Percentiles rank a stretch among this genome's conserved stretches.
These are phyloP conservation scores for Daboia siamensis DNA, from an alignment of 2,113 vertebrate species.

Conservation along the genomic window DNA sequence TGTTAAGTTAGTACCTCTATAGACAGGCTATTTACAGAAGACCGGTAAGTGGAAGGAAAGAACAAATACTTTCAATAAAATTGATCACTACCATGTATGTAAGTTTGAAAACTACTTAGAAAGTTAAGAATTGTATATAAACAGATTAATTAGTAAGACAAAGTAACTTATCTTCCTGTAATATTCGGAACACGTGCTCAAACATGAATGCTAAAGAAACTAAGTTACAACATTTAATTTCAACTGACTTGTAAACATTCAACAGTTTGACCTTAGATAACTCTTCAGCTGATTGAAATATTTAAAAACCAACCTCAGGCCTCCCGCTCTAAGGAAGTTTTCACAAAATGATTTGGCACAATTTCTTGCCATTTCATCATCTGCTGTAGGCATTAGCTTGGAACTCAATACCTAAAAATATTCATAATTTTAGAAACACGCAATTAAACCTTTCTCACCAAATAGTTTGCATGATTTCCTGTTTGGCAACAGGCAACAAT, in stretches of 20 bases:
- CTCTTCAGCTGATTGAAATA: not conserved
- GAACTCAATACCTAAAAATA: conserved; percentile 91
- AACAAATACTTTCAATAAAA: not conserved
- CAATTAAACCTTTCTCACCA: not conserved
- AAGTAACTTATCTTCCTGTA: not conserved
- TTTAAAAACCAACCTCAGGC: conserved; percentile 82
- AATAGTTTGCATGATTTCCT: not conserved
- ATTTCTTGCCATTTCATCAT: conserved; percentile 98
- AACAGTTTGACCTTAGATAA: not conserved
- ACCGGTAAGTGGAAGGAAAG: not conserved
- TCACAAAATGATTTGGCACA: conserved; percentile 99
- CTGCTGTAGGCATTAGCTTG: conserved; percentile 97
- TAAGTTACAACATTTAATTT: not conserved
- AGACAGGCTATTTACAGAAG: not conserved
- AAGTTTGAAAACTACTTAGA: not conserved
- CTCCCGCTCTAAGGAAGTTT: conserved; percentile 96
- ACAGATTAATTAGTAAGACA: not conserved
- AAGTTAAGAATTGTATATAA: not conserved
- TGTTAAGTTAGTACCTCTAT: not conserved
- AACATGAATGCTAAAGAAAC: not conserved
- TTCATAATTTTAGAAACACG: conserved; percentile 9
- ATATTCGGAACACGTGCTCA: conserved; percentile 12
- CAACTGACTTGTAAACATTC: not conserved
- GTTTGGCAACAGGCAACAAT: not conserved
- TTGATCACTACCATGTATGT: not conserved